Percentiles rank a stretch among this genome's conserved stretches.
phyloP scores from a whole-genome alignment of 2,797 vertebrate genomes.

The Clamator glandarius region DNA sequence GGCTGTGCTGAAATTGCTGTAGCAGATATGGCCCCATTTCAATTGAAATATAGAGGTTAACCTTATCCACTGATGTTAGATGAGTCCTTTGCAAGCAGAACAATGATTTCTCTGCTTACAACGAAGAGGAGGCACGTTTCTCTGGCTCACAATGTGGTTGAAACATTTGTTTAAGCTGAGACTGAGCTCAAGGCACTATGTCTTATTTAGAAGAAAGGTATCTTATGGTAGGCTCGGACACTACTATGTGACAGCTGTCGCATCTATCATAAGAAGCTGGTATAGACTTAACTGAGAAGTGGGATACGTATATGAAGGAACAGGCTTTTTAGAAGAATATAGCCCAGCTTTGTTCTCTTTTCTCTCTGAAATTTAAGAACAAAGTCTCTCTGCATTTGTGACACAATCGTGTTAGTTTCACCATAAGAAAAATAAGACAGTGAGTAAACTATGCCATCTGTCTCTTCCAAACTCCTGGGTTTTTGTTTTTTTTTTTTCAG shows the following conservation, averaged over 20 bases:
- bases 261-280: background rate
- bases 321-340: background rate
- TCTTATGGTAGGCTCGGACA: background rate
- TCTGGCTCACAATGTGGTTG: background rate
- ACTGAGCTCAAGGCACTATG: background rate
- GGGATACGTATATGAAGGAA: background rate
- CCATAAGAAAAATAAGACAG: background rate
- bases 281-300: background rate
- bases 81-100: background rate
- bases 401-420: background rate
- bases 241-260: too few species aligned
- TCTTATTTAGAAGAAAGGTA: background rate
- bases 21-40: background rate
- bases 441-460: background rate
- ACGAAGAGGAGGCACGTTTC: fast-evolving
- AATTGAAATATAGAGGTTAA: background rate
- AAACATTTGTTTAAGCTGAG: background rate
- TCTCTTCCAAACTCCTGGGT: background rate
- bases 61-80: background rate
- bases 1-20: background rate
- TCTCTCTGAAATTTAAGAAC: background rate
- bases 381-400: background rate
- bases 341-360: background rate
- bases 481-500: background rate
- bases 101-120: background rate